Conservation (phyloP, 2,113 vertebrate species). For the Rhabdomys dilectus region DNA sequence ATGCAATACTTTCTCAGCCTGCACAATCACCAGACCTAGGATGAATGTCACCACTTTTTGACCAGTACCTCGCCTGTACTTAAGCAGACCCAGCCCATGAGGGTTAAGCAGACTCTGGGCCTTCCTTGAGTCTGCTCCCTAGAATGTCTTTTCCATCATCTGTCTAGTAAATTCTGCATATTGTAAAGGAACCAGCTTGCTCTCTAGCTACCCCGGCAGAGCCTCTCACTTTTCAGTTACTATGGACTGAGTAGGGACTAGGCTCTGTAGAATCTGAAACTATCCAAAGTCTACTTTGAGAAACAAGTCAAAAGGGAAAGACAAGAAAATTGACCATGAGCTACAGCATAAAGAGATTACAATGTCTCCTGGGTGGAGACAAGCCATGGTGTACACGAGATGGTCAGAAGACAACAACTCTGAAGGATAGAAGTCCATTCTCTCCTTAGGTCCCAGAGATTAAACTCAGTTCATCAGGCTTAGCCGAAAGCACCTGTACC, state of each 20-base stretch:
- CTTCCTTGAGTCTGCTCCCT: neutral
- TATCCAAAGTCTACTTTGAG: neutral
- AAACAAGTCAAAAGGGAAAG: neutral
- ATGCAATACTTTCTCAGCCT: neutral
- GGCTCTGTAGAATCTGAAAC: neutral
- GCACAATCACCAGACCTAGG: neutral
- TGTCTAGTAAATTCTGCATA: neutral
- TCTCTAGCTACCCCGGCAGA: neutral
- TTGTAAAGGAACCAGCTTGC: neutral
- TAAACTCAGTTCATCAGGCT: neutral
- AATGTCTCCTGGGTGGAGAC: fast-evolving
- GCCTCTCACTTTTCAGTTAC: neutral
- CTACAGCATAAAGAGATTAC: neutral
- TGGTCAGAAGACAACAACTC: neutral
- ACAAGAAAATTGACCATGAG: neutral
- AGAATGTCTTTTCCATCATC: neutral
- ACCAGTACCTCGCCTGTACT: neutral
- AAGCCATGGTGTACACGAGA: neutral
- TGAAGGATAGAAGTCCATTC: neutral
- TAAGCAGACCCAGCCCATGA: neutral
- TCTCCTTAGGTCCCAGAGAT: neutral
- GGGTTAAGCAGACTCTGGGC: neutral
- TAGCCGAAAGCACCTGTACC: neutral
- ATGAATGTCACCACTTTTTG: neutral
- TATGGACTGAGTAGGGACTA: neutral